Evolutionary conservation across 1,140 invertebrate species (phyloP).

Genomic region (Sweltsa coloradensis): DNA sequence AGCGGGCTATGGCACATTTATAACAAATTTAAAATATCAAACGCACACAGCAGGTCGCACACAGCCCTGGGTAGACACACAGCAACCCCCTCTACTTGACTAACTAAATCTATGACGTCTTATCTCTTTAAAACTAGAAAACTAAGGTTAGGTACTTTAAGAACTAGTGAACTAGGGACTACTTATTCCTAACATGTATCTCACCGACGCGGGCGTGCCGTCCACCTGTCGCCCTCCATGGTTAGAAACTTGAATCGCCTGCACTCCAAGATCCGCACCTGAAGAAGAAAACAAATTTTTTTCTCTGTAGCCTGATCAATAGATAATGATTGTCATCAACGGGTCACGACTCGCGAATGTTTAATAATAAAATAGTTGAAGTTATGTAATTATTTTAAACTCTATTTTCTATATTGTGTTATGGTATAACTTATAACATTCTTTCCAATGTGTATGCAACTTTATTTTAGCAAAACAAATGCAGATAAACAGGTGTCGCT

Average conservation of each 20-base stretch:
- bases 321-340: no score
- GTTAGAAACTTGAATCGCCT: conserved; percentile 79
- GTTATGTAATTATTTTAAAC: no score
- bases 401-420: no score
- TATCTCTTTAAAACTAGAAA: not conserved
- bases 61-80: not conserved
- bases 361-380: no score
- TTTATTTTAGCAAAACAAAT: no score
- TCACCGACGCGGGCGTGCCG: conserved; percentile 65
- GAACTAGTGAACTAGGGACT: not conserved
- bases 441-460: no score
- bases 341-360: no score
- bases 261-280: conserved; percentile 49
- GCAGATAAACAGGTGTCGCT: no score
- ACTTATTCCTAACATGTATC: not conserved
- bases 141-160: not conserved
- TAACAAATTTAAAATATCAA: not conserved
- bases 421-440: no score
- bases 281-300: no score
- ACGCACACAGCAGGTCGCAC: not conserved
- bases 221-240: conserved; percentile 86
- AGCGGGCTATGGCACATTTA: no score
- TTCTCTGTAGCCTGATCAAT: no score
- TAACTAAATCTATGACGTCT: not conserved
- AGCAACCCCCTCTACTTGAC: not conserved